A percentile compares a stretch with the other conserved stretches of the same genome.
Conservation (phyloP, 2,113 vertebrate genomes). For the Barbus barbus region DNA sequence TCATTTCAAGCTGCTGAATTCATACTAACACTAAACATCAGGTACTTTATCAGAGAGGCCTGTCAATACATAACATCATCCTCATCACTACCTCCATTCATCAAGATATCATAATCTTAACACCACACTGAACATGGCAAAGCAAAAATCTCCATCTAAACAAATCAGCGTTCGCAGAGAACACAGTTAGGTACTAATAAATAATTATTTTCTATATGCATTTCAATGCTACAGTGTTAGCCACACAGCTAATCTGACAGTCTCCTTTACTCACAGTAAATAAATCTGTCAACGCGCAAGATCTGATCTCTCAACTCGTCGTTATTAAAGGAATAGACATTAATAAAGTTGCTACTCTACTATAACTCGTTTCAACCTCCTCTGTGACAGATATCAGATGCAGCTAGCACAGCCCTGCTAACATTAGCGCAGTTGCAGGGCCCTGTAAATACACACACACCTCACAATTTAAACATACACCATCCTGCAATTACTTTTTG, state of each 20-base stretch:
- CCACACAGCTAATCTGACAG: neutral
- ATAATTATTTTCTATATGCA: neutral
- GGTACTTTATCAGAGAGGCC: neutral
- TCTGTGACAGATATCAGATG: neutral
- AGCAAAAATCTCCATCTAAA: neutral
- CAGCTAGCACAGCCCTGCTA: constrained; percentile 25
- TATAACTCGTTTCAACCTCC: neutral
- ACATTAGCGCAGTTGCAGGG: constrained; percentile 22
- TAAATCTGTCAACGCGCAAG: neutral
- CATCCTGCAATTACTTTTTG: neutral
- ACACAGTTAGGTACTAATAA: neutral
- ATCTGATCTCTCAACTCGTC: neutral
- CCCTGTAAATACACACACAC: constrained; percentile 8
- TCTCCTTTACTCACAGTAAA: neutral
- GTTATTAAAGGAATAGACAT: neutral
- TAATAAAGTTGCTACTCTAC: neutral
- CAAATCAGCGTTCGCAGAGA: neutral
- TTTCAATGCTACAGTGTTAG: constrained; percentile 14
- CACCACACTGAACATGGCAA: neutral
- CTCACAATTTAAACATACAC: neutral
- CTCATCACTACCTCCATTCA: neutral
- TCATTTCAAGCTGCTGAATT: neutral
- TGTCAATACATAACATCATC: neutral
- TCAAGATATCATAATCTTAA: neutral
- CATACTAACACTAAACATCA: neutral